Evolutionary conservation across 1,140 invertebrate species (phyloP).

Genomic region (Heliconius hewitsoni): DNA sequence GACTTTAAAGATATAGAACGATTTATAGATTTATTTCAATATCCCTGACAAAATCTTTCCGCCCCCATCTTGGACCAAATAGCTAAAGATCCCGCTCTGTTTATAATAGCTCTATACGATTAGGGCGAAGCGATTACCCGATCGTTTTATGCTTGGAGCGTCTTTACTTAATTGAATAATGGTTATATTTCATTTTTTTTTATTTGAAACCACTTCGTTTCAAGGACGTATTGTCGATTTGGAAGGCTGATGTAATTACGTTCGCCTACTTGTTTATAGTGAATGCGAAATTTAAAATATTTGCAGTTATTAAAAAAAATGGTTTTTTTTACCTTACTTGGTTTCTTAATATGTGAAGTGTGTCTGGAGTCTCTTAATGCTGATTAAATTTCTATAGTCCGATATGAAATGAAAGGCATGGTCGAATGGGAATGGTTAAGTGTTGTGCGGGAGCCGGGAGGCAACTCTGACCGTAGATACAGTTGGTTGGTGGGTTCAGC

Average conservation of each 20-base stretch:
- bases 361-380: background rate
- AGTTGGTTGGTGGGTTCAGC: too few relatives aligned
- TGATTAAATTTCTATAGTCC: background rate
- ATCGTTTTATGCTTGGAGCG: conserved; percentile 42
- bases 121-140: conserved; percentile 50
- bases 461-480: too few relatives aligned
- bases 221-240: background rate
- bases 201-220: background rate
- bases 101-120: conserved; percentile 58
- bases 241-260: background rate
- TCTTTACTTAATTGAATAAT: conserved; percentile 50
- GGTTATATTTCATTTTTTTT: conserved; percentile 16
- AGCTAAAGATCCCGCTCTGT: conserved; percentile 46
- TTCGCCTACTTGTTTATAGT: background rate
- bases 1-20: too few relatives aligned
- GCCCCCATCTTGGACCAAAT: conserved; percentile 29
- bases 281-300: background rate
- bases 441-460: too few relatives aligned
- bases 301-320: background rate
- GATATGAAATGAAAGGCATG: background rate
- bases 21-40: background rate
- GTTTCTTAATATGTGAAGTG: background rate
- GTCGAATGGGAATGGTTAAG: too few relatives aligned
- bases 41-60: conserved; percentile 20
- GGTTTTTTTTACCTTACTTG: background rate